These are phyloP conservation scores for Agrotis exclamationis DNA, from an alignment of 2,888 invertebrate genomes.

Conservation along the genomic window DNA sequence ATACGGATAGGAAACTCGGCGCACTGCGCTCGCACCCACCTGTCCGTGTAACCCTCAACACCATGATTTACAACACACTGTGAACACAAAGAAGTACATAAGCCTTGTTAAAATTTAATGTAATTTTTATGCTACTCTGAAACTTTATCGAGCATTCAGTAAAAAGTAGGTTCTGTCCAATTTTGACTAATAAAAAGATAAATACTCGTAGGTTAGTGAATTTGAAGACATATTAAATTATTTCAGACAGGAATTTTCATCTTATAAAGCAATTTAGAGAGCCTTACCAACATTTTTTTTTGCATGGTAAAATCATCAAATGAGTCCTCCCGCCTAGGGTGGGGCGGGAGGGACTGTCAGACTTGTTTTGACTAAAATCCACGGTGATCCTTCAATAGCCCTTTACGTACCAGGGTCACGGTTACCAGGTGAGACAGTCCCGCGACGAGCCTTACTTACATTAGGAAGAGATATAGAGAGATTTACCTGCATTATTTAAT, in stretches of 20 bases:
- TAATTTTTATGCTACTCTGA: constrained; percentile 53
- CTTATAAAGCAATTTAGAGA: neutral
- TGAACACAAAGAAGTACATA: constrained; percentile 40
- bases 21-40: constrained; percentile 85
- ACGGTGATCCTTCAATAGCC: too few relatives aligned
- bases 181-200: constrained; percentile 20
- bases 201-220: constrained; percentile 18
- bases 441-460: neutral
- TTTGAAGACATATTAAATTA: constrained; percentile 8
- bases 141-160: constrained; percentile 51
- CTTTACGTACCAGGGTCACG: too few relatives aligned
- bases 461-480: too few relatives aligned
- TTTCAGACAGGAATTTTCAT: neutral
- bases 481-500: neutral
- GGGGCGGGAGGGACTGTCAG: too few relatives aligned
- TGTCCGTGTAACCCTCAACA: constrained; percentile 75
- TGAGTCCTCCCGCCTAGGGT: too few relatives aligned
- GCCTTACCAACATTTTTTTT: too few relatives aligned
- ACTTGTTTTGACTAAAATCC: too few relatives aligned
- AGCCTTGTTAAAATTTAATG: constrained; percentile 44
- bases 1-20: constrained; percentile 89
- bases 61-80: constrained; percentile 56
- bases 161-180: constrained; percentile 52
- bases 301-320: too few relatives aligned
- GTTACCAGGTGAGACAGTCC: too few relatives aligned